Evolutionary conservation across 2,113 vertebrate species (phyloP), one percentile per base, ranked within the genome.

Genomic region (Oncorhynchus masou): DNA sequence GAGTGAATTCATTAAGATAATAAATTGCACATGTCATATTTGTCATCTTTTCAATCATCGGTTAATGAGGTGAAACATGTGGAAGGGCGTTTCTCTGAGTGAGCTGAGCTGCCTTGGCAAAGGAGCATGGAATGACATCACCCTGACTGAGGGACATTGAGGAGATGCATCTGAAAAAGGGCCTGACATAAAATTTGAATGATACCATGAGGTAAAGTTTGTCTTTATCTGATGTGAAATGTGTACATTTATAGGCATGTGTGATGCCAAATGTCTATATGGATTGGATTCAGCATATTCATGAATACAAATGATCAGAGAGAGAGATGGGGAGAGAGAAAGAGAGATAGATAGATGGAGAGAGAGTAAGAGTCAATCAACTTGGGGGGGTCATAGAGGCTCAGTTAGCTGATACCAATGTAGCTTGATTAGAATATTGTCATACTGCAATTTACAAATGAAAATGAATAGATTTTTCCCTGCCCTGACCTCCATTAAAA

Each of bases 401-500:
- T 81, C 76, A 75, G 83, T 84, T 82, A 87, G 87, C 84, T 78
- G 87, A 87, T 86, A 6, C 80, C 77, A 81, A 77, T 79, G 81
- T 72, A 49, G 25, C 84, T 80, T 87, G 88, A 91, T 91, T 90
- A 85, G 80, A 87, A 89, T 89, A 85, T 88, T 86, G 82, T 80
- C 87, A 81, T 80, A 85, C 80, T 83, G 86, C 89, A 80, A 83
- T 88, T 90, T 88, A 85, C 84, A 91, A 90, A 89, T 90, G 85
- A 91, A 88, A 89, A 90, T 88, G 78, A 91, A 90, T 90, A 82
- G 85, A 83, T 88, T 89, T 84, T 87, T 81, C 77, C 83, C 4
- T 81, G 88, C 59, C 90, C 87, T 87, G 89, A 92, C 91, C 90
- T 88, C 88, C 84, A 90, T 88, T 90, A 88, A 87, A 88, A 88